Evolutionary conservation across 2,797 vertebrate species (phyloP).

Genomic region (Lepilemur ruficaudatus): DNA sequence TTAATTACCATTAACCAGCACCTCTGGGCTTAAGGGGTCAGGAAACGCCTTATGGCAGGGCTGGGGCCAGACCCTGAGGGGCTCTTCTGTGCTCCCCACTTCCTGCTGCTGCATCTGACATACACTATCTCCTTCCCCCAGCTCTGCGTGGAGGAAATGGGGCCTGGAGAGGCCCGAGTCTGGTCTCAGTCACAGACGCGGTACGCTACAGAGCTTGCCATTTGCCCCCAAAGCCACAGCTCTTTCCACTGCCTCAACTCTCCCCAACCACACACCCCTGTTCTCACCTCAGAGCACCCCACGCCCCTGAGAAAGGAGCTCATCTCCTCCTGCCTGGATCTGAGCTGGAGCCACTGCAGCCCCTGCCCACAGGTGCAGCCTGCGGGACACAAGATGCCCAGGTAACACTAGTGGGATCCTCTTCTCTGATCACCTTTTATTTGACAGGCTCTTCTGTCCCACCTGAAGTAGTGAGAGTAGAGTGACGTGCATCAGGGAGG

Average conservation of each 20-base stretch:
- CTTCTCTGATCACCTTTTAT: neutral
- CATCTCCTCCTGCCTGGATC: neutral
- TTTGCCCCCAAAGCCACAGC: no score
- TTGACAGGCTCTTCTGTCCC: neutral
- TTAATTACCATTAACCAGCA: neutral
- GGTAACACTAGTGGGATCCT: neutral
- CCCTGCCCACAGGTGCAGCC: neutral
- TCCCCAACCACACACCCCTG: no score
- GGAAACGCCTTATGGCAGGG: neutral
- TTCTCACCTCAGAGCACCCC: neutral
- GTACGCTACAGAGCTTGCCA: neutral
- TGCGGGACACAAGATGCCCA: neutral
- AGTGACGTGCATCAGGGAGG: neutral
- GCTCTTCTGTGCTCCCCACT: neutral
- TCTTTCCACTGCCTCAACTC: neutral
- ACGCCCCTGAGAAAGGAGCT: neutral
- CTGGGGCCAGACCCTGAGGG: neutral
- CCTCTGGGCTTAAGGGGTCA: neutral
- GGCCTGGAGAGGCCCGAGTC: neutral
- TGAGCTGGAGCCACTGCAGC: neutral
- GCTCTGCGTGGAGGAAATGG: neutral
- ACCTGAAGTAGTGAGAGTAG: neutral
- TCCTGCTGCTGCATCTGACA: accelerated
- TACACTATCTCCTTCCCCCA: neutral
- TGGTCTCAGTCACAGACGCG: no score